Percentiles rank a stretch among this genome's conserved stretches.
Evolutionary conservation across 64 coral and sea anemone genomes (phyloP).

Genomic region (Montipora sp.): DNA sequence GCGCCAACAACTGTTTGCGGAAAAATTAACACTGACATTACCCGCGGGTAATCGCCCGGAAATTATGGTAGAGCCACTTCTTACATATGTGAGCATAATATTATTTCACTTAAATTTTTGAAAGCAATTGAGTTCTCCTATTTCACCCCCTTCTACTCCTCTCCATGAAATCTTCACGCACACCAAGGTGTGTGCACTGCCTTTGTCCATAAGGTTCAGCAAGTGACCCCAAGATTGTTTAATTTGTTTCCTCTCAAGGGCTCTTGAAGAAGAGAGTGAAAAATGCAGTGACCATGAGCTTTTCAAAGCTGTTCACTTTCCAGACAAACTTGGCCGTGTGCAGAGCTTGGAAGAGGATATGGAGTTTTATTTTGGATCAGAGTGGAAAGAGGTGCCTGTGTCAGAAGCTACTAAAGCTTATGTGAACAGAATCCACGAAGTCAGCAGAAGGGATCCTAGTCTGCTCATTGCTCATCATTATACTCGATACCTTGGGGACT

Average conservation of each 20-base stretch:
- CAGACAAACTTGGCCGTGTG: conserved; percentile 79
- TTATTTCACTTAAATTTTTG: no score
- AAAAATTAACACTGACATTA: no score
- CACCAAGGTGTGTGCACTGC: no score
- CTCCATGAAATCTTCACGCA: no score
- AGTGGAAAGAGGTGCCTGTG: conserved; percentile 78
- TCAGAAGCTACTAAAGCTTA: conserved; percentile 88
- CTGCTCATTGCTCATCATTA: conserved; percentile 95
- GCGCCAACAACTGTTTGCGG: no score
- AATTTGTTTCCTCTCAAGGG: conserved; percentile 43
- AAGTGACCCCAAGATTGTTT: no score
- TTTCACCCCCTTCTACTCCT: no score
- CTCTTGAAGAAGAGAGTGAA: conserved; percentile 89
- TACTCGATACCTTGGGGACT: conserved; percentile 90
- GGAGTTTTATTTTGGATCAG: conserved; percentile 87
- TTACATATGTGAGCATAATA: no score
- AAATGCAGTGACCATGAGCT: conserved; percentile 79
- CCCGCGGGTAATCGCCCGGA: no score
- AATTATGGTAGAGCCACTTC: no score
- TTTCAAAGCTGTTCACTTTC: conserved; percentile 86
- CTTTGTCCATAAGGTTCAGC: no score
- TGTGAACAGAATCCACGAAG: conserved; percentile 84
- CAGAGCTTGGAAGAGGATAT: conserved; percentile 80
- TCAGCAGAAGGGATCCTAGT: conserved; percentile 76
- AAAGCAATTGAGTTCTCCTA: no score